Conservation (phyloP, 2,113 vertebrate species). For the Osmerus eperlanus region DNA sequence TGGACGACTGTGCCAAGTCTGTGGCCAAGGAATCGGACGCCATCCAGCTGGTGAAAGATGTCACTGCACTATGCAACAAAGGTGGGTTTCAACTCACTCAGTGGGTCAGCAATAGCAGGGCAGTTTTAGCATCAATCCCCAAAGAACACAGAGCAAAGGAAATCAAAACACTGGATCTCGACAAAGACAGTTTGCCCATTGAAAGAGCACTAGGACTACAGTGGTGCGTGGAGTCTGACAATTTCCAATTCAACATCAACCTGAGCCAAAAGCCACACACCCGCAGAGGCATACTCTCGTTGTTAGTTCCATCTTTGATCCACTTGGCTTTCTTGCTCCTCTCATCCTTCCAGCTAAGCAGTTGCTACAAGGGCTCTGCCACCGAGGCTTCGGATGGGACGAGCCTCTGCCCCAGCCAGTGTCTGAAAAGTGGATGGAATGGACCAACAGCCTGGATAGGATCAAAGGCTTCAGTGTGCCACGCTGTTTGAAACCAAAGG, state of each 20-base stretch:
- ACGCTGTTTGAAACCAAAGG: constrained; percentile 9
- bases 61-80: neutral
- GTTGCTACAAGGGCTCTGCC: constrained; percentile 7
- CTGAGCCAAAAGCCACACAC: constrained; percentile 10
- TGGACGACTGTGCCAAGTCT: neutral
- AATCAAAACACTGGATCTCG: neutral
- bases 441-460: neutral
- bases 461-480: neutral
- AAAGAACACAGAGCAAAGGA: neutral
- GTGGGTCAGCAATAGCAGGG: neutral
- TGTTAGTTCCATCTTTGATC: constrained; percentile 19
- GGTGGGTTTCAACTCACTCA: constrained; percentile 1
- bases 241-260: constrained; percentile 7
- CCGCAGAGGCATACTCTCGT: constrained; percentile 19
- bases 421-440: constrained; percentile 4
- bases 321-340: constrained; percentile 19
- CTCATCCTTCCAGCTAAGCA: constrained; percentile 8
- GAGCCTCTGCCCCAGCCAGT: neutral
- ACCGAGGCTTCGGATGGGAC: neutral
- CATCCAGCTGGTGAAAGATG: neutral
- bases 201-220: constrained; percentile 17
- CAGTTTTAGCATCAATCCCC: neutral
- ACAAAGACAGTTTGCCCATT: constrained; percentile 1
- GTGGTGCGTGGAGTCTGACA: constrained; percentile 13
- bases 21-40: neutral